Conservation (phyloP, 2,888 invertebrate species). For the Rhogogaster chlorosoma region DNA sequence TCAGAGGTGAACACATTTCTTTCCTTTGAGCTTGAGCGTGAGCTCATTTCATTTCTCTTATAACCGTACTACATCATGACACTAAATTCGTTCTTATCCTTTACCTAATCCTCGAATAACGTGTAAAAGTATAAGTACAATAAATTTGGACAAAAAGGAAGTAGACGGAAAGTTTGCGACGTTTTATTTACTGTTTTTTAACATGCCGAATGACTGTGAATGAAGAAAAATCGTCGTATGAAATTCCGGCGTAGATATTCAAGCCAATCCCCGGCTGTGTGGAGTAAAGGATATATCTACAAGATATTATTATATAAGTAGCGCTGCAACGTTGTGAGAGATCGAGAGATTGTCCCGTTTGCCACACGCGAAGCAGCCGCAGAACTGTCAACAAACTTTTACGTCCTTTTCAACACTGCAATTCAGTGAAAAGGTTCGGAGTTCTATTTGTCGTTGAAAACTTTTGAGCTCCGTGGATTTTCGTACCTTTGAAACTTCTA, state of each 20-base stretch:
- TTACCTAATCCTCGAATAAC: not conserved
- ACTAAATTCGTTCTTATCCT: not conserved
- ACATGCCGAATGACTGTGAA: not conserved
- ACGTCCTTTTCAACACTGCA: not conserved
- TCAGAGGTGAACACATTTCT: not conserved
- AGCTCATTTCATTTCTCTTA: conserved; percentile 8
- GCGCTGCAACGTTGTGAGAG: conserved; percentile 3
- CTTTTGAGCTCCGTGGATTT: not conserved
- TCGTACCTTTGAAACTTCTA: not conserved
- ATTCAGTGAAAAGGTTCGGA: not conserved
- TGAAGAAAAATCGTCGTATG: no score
- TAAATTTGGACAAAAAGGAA: not conserved
- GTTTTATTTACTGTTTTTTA: not conserved
- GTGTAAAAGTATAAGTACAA: not conserved
- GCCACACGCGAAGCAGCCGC: conserved; percentile 1
- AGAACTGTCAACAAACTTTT: conserved; percentile 42
- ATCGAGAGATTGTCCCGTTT: conserved; percentile 33
- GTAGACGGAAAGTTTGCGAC: not conserved
- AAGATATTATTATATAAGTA: not conserved
- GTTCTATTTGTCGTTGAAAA: conserved; percentile 4
- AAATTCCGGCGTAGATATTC: no score
- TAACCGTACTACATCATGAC: not conserved
- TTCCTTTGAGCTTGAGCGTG: conserved; percentile 2
- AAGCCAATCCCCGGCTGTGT: no score
- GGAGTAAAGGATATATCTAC: no score